Percentiles rank a stretch among this genome's conserved stretches.
Conservation (phyloP, 2,797 vertebrate genomes). For the Tragelaphus oryx region DNA sequence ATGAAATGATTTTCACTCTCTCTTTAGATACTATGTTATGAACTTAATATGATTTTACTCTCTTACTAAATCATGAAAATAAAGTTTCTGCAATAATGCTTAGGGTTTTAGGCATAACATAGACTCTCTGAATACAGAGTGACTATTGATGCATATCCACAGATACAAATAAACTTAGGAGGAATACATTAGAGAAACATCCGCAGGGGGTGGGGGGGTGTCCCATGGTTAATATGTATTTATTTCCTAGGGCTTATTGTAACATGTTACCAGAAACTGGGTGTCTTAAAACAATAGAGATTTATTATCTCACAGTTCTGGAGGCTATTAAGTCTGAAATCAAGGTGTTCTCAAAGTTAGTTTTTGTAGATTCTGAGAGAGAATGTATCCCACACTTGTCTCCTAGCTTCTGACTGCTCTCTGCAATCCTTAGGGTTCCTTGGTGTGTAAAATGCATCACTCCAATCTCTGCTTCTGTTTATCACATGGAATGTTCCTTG, state of each 20-base stretch:
- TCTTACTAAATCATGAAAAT: not conserved
- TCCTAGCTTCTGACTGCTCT: not conserved
- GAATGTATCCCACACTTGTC: not conserved
- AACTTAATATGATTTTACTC: not conserved
- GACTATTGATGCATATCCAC: not conserved
- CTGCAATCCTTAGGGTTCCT: not conserved
- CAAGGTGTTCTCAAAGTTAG: not conserved
- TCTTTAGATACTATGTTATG: not conserved
- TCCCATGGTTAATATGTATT: not conserved
- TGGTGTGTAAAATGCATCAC: not conserved
- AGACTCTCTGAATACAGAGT: not conserved
- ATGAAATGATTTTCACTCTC: not conserved
- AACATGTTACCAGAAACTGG: not conserved
- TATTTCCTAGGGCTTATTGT: not conserved
- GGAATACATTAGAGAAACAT: not conserved
- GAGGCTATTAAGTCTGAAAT: not conserved
- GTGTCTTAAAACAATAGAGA: not conserved
- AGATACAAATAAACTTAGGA: not conserved
- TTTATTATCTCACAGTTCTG: not conserved
- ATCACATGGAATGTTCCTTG: not conserved
- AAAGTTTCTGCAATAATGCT: not conserved
- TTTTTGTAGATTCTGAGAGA: not conserved
- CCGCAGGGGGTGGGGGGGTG: accelerated
- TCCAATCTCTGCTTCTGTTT: not conserved
- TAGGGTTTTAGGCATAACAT: not conserved